Conservation (phyloP, 1,140 invertebrate species). For the Caenorhabditis inopinata region DNA sequence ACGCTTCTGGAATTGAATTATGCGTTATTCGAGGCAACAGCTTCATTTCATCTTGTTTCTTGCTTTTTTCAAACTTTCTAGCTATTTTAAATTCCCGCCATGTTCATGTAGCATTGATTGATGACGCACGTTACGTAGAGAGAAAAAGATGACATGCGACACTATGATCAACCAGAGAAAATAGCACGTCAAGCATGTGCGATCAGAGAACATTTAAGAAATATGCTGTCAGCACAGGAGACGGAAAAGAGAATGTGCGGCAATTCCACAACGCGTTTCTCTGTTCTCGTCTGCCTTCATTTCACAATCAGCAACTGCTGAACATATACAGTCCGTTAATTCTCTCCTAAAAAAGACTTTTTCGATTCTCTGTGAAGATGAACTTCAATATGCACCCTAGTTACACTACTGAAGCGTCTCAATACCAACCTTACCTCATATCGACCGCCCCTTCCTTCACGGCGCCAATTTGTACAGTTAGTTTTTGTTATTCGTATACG, state of each 20-base stretch:
- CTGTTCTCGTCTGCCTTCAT: not conserved
- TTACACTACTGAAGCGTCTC: not conserved
- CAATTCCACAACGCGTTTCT: not conserved
- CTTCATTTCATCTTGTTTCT: no score
- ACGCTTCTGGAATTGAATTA: no score
- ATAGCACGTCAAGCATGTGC: not conserved
- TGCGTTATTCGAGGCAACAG: no score
- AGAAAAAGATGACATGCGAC: slow-evolving; percentile 11
- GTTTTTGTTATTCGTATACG: not conserved
- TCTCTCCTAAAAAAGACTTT: not conserved
- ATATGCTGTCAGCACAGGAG: not conserved
- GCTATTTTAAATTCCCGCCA: not conserved
- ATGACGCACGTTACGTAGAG: not conserved
- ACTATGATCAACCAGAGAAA: not conserved
- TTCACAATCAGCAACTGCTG: slow-evolving; percentile 9
- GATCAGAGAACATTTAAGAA: not conserved
- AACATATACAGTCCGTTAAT: not conserved
- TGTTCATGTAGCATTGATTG: not conserved
- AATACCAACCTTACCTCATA: not conserved
- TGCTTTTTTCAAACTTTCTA: not conserved
- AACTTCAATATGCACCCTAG: not conserved
- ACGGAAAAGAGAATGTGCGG: not conserved
- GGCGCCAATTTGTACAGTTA: slow-evolving; percentile 40
- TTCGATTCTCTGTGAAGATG: not conserved
- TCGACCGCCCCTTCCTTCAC: not conserved